Evolutionary conservation across 2,888 invertebrate species (phyloP), one percentile per base, ranked within the genome.

Genomic region (Acanthacorydalis orientalis): DNA sequence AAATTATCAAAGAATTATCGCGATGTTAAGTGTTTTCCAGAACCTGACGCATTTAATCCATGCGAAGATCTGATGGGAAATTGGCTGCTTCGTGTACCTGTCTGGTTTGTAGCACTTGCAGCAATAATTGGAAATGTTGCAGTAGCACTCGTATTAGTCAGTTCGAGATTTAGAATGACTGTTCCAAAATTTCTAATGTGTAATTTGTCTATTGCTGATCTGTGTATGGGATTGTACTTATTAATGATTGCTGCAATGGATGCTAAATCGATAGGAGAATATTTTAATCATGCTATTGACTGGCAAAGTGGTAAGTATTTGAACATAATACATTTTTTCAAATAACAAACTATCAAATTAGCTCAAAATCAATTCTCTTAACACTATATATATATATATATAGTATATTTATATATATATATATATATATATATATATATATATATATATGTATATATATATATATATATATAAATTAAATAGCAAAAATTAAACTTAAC

Each of bases 51-150:
- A 1, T 73, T 78, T 60, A 77, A 75, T 57, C 77, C 77, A 2
- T 78, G 77, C 59, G 78, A 78, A 57, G 77, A 78, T 56, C 67
- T 78, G 32, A 75, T 78, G 71, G 76, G 77, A 42, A 71, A 73
- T 57, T 67, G 69, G 64, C 64, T 60, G 38, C 64, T 75, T 23
- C 59, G 75, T 51, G 60, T 74, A 54, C 74, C 77, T 6, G 77
- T 78, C 6, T 81, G 80, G 80, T 64, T 68, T 51, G 68, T 69
- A 48, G 66, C 67, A 3, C 70, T 78, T 49, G 68, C 76, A 7
- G 78, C 80, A 1, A 68, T 80, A 10, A 62, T 77, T 7, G 80
- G 80, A 43, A 80, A 80, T 57, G 60, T 74, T 31, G 73, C 75
- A n/a, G 78, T 79, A 1, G 68, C 78, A 34, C 64, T 77, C 23